These are phyloP conservation scores for Bradypodion ventrale DNA, from an alignment of 2,797 vertebrate genomes.

Conservation along the genomic window DNA sequence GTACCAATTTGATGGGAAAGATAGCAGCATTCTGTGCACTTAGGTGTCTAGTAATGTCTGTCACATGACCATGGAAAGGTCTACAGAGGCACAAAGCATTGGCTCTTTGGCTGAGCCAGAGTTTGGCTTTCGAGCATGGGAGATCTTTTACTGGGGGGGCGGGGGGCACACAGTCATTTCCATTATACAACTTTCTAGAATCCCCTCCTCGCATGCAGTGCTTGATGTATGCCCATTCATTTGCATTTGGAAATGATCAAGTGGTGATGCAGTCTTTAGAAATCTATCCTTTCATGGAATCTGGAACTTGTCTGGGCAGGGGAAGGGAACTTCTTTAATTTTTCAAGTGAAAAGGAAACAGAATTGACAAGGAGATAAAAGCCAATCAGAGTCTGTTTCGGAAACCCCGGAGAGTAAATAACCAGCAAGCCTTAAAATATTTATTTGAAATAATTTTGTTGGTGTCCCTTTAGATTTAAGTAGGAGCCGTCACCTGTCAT, in stretches of 20 bases:
- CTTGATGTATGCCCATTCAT: not conserved
- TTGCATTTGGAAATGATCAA: not conserved
- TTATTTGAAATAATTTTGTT: constrained; percentile 42
- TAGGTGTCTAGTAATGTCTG: too few relatives aligned
- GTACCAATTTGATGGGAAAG: too few relatives aligned
- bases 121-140: too few relatives aligned
- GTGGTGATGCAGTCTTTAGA: not conserved
- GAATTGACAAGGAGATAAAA: constrained; percentile 17
- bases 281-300: not conserved
- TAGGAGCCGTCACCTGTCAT: constrained; percentile 10
- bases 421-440: constrained; percentile 27
- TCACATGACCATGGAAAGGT: too few relatives aligned
- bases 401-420: constrained; percentile 28
- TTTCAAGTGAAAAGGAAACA: not conserved
- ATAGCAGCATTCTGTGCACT: too few relatives aligned
- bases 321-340: not conserved
- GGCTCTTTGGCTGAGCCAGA: too few relatives aligned
- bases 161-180: not conserved
- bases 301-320: not conserved
- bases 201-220: not conserved
- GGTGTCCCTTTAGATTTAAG: constrained; percentile 42
- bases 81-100: too few relatives aligned
- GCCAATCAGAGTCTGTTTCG: not conserved
- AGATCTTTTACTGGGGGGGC: too few relatives aligned
- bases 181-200: too few relatives aligned